Percentiles rank a stretch among this genome's conserved stretches.
Conservation (phyloP, 1,140 invertebrate species). For the Rhopalosiphum padi region DNA sequence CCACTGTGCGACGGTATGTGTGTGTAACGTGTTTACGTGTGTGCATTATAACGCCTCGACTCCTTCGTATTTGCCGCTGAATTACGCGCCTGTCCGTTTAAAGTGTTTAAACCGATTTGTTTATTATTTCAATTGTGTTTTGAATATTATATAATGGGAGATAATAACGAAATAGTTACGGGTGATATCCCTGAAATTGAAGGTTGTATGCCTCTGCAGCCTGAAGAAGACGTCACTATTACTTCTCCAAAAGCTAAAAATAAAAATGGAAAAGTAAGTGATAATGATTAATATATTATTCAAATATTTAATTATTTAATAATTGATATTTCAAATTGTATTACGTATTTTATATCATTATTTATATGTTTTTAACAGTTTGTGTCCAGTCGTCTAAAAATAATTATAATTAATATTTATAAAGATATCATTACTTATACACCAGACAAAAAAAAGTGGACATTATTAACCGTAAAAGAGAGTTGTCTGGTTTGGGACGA, state of each 20-base stretch:
- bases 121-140: neutral
- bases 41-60: neutral
- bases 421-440: too few species aligned
- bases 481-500: too few species aligned
- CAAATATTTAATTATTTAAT: neutral
- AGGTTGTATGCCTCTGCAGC: conserved; percentile 15
- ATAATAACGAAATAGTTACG: neutral
- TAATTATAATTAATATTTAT: neutral
- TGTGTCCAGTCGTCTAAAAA: neutral
- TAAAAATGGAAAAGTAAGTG: neutral
- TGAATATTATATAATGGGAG: neutral
- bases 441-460: too few species aligned
- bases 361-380: neutral
- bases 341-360: neutral
- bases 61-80: neutral
- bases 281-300: conserved; percentile 5
- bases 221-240: neutral
- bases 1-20: too few species aligned
- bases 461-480: too few species aligned
- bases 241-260: neutral
- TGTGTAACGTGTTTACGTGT: neutral
- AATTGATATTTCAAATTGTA: neutral
- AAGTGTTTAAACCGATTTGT: neutral
- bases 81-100: neutral
- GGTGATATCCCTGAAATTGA: neutral